Conservation (phyloP, 2,888 invertebrate species). For the Rhodophaea formosa region DNA sequence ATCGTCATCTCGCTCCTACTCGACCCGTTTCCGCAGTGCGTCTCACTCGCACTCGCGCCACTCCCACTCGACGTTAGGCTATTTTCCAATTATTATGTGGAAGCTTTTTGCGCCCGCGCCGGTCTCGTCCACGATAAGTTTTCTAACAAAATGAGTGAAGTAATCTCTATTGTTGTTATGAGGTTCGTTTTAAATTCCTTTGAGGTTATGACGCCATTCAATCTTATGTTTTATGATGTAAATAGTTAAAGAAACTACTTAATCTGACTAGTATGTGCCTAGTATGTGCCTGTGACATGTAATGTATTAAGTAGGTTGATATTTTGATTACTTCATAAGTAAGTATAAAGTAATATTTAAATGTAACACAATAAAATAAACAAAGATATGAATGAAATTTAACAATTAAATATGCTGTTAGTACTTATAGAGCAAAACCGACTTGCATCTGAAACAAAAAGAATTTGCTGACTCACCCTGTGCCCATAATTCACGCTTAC, state of each 20-base stretch:
- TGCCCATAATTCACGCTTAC: neutral
- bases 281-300: too few relatives aligned
- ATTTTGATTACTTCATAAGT: too few relatives aligned
- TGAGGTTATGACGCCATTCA: conserved; percentile 18
- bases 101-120: conserved; percentile 68
- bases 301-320: neutral
- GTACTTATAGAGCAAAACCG: too few relatives aligned
- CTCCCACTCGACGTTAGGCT: conserved; percentile 65
- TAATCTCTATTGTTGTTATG: conserved; percentile 47
- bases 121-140: conserved; percentile 68
- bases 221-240: conserved; percentile 6
- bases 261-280: neutral
- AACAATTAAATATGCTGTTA: too few relatives aligned
- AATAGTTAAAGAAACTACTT: neutral
- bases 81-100: conserved; percentile 75
- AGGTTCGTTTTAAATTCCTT: conserved; percentile 20
- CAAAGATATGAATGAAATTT: too few relatives aligned
- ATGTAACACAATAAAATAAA: too few relatives aligned
- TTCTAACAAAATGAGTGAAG: conserved; percentile 58
- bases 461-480: neutral
- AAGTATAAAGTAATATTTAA: too few relatives aligned
- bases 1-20: conserved; percentile 48
- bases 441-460: neutral
- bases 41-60: conserved; percentile 55
- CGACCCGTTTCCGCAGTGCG: conserved; percentile 35